Base-by-base conservation (phyloP, 92 coral and sea anemone species). In the Epizoanthus stellaris region DNA sequence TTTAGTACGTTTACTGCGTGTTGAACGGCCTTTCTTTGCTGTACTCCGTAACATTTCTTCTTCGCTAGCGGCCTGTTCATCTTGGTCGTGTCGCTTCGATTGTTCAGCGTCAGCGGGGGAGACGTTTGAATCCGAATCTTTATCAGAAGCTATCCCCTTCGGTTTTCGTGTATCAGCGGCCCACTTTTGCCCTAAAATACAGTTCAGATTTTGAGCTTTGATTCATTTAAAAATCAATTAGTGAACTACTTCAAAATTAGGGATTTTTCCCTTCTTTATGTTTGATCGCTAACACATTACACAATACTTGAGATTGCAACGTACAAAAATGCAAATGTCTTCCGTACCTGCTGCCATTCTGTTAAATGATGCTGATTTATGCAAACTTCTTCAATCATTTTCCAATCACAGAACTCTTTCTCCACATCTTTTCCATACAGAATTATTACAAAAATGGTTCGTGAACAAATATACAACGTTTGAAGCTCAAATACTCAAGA, bases 281-380 rank as follows among this genome's bases (percentile, higher is more conserved):
- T 2, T 49, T 11, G 56, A 25, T 76, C 67, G 9, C 80, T 11
- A 75, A 54, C 19, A 45, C 49, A 13, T 30, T 30, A 30, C 36
- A 7, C 14, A n/a, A 5, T 23, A 10, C 5, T 20, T 10, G 6
- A 70, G 52, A 4, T 70, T 70, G 56, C n/a, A 1, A 70, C 36
- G 4, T 40, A 70, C 2, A 40, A 40, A 71, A 72, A 72, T 72
- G 77, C 60, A 72, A 72, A 72, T 72, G 58, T 25, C 81, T 54
- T 76, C 59, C 81, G 52, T 68, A 38, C 73, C 73, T 36, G 73
- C 73, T 12, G 73, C 73, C 73, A 68, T 68, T 68, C 73, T 68
- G 21, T 68, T 4, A 15, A 68, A 45, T 38, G 2, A 15, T 38
- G 20, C 52, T 68, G 73, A 13, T 68, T 3, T 38, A 52, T 68